A percentile compares a stretch with the other conserved stretches of the same genome.
phyloP scores from a whole-genome alignment of 1,140 invertebrate species.

The Bombus fervidus region DNA sequence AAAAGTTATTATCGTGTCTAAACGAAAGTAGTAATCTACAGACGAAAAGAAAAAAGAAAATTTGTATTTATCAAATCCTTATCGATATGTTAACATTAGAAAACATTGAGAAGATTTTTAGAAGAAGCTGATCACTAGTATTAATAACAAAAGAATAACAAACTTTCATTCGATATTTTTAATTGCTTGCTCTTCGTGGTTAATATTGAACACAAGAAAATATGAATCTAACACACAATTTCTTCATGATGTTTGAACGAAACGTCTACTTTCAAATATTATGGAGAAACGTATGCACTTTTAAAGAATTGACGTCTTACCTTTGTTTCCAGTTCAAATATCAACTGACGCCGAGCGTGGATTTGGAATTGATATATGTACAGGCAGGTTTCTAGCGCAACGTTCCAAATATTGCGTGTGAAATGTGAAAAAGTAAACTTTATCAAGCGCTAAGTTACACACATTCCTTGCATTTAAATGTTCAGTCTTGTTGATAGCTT shows the following conservation, averaged over 20 bases:
- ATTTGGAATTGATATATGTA: background rate
- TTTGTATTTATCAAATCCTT: background rate
- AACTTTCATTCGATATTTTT: too few relatives aligned
- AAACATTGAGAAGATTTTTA: background rate
- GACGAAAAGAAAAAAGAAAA: background rate
- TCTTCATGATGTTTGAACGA: background rate
- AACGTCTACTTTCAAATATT: background rate
- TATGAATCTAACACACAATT: background rate
- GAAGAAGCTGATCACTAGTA: background rate
- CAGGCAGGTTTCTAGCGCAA: background rate
- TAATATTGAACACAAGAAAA: background rate
- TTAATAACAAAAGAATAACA: background rate
- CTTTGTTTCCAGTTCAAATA: background rate
- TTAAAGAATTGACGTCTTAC: background rate
- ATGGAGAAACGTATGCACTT: background rate
- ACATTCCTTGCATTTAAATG: constrained; percentile 10
- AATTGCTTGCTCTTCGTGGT: too few relatives aligned
- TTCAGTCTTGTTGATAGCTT: constrained; percentile 13
- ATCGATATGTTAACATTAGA: background rate
- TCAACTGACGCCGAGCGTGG: background rate
- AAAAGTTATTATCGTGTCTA: background rate
- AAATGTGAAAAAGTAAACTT: background rate
- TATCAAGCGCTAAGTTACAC: background rate
- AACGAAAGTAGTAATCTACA: background rate
- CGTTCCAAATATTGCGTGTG: background rate